Evolutionary conservation across 2,888 invertebrate species (phyloP).

Genomic region (Electrophaes corylata): DNA sequence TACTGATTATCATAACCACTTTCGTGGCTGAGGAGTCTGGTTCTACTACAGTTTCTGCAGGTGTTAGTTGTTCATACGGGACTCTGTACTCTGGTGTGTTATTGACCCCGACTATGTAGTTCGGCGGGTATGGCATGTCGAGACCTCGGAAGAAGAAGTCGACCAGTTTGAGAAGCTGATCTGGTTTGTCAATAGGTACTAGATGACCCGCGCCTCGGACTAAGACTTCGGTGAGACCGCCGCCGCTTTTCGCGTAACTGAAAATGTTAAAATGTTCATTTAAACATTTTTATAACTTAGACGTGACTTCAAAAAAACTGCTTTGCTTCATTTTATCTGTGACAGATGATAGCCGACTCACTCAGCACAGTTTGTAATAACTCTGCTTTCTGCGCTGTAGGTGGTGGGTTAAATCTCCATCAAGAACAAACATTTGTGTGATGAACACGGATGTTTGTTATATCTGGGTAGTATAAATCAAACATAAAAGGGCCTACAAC

Average conservation of each 20-base stretch:
- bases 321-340: no score
- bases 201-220: conserved; percentile 86
- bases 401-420: no score
- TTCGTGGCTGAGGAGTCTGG: conserved; percentile 33
- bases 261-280: not conserved
- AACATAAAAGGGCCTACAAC: no score
- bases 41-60: not conserved
- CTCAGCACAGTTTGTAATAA: no score
- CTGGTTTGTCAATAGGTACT: conserved; percentile 85
- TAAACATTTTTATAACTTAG: no score
- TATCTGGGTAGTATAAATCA: no score
- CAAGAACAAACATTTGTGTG: no score
- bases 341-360: no score
- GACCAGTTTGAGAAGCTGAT: conserved; percentile 61
- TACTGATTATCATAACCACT: conserved; percentile 55
- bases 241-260: conserved; percentile 83
- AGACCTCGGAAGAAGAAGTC: conserved; percentile 56
- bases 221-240: conserved; percentile 82
- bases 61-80: not conserved
- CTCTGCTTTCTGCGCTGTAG: no score
- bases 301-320: no score
- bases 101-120: conserved; percentile 40
- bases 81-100: conserved; percentile 40
- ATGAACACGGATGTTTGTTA: no score
- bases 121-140: conserved; percentile 47